Percentiles rank a stretch among this genome's conserved stretches.
Evolutionary conservation across 2,797 vertebrate genomes (phyloP).

Genomic region (Xenentodon cancila): DNA sequence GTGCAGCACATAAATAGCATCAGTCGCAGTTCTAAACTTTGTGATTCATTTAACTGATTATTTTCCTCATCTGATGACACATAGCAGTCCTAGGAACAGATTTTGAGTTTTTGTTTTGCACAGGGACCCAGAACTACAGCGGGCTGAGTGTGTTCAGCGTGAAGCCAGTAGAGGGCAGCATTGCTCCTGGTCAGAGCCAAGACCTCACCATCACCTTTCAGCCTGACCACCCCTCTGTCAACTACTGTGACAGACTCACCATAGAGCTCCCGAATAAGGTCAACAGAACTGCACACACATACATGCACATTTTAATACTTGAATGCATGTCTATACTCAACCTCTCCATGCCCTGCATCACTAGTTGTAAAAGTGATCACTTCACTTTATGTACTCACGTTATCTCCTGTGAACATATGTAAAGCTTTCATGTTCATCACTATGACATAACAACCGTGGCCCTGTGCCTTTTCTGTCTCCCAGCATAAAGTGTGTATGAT

Average conservation of each 20-base stretch:
- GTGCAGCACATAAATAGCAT: no score
- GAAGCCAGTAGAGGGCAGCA: constrained; percentile 81
- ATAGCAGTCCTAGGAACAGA: background rate
- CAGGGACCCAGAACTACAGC: constrained; percentile 89
- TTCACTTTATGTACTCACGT: background rate
- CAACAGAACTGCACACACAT: constrained; percentile 16
- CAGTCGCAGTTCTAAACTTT: background rate
- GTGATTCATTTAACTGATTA: background rate
- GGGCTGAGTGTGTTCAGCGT: constrained; percentile 88
- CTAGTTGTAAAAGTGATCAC: constrained; percentile 9
- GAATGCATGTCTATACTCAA: background rate
- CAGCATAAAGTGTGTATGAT: constrained; percentile 84
- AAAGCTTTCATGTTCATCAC: background rate
- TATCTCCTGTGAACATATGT: background rate
- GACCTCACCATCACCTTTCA: constrained; percentile 88
- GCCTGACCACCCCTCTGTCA: constrained; percentile 88
- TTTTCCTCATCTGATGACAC: background rate
- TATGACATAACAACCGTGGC: constrained; percentile 7
- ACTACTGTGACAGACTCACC: constrained; percentile 85
- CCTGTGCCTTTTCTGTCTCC: constrained; percentile 18
- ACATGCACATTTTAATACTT: background rate
- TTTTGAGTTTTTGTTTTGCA: constrained; percentile 2
- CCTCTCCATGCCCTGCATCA: background rate
- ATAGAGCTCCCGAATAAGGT: constrained; percentile 89
- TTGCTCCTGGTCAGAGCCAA: constrained; percentile 79